These are phyloP conservation scores for Heliconius hortense DNA, from an alignment of 2,888 invertebrate genomes.

Conservation along the genomic window DNA sequence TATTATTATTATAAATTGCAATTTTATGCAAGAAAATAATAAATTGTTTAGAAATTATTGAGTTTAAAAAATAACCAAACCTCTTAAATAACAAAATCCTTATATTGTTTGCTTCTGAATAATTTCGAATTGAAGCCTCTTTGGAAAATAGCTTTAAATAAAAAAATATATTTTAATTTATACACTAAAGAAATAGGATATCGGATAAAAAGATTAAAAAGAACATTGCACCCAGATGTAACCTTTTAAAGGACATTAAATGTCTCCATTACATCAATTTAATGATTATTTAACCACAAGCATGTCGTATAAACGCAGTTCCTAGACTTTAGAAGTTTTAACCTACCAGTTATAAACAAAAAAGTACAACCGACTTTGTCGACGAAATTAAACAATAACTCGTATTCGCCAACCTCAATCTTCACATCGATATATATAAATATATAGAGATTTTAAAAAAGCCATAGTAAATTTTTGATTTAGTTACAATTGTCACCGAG, in stretches of 20 bases:
- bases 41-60: not conserved
- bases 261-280: too few relatives aligned
- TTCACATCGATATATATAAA: constrained; percentile 8
- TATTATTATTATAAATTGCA: not conserved
- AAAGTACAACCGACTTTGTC: not conserved
- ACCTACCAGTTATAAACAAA: not conserved
- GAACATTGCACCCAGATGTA: too few relatives aligned
- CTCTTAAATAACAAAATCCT: not conserved
- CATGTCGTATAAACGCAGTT: too few relatives aligned
- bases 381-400: not conserved
- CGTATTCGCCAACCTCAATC: constrained; percentile 15
- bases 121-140: not conserved
- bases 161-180: not conserved
- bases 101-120: not conserved
- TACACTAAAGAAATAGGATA: not conserved
- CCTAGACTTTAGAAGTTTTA: not conserved
- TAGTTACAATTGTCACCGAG: constrained; percentile 30
- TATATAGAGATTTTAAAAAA: constrained; percentile 2
- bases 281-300: too few relatives aligned
- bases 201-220: not conserved
- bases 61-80: not conserved
- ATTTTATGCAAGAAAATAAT: not conserved
- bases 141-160: not conserved
- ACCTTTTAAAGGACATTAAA: too few relatives aligned
- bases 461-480: constrained; percentile 19